phyloP scores from a whole-genome alignment of 2,113 vertebrate genomes.

The Zootoca vivipara region DNA sequence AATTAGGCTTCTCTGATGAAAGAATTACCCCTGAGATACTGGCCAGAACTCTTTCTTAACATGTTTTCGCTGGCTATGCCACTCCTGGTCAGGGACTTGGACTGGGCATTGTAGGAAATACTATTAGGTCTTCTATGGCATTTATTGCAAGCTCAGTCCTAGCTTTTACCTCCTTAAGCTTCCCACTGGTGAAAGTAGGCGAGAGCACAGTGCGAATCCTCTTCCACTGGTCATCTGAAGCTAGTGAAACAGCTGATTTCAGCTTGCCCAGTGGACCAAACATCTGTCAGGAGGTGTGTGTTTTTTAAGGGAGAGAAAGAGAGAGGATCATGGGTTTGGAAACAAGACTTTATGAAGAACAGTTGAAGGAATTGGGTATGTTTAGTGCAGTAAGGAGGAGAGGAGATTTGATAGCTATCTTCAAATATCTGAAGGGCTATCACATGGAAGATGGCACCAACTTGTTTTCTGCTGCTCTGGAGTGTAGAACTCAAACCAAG shows the following conservation, averaged over 20 bases:
- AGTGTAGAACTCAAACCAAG: too few relatives aligned
- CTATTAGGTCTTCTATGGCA: too few relatives aligned
- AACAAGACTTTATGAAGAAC: background rate
- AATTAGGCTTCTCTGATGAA: too few relatives aligned
- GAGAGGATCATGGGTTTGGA: background rate
- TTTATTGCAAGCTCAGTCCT: background rate
- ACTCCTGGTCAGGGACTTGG: background rate
- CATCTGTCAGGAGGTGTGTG: conserved; percentile 43
- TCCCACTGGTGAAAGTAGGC: conserved; percentile 79
- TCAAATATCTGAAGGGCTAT: too few relatives aligned
- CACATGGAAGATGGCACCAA: too few relatives aligned
- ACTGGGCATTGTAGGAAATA: too few relatives aligned
- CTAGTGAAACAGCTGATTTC: conserved; percentile 45
- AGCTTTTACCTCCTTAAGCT: conserved; percentile 75
- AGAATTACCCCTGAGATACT: background rate
- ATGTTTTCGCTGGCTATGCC: too few relatives aligned
- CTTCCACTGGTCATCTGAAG: conserved; percentile 78
- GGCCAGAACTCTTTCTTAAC: background rate
- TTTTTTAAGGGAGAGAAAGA: background rate
- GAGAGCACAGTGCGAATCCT: conserved; percentile 73
- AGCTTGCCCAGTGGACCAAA: conserved; percentile 64
- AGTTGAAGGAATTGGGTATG: too few relatives aligned
- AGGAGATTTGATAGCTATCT: too few relatives aligned
- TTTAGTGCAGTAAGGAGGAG: too few relatives aligned
- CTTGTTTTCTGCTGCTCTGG: too few relatives aligned